Conservation (phyloP, 2,113 vertebrate species). For the Petromus typicus region DNA sequence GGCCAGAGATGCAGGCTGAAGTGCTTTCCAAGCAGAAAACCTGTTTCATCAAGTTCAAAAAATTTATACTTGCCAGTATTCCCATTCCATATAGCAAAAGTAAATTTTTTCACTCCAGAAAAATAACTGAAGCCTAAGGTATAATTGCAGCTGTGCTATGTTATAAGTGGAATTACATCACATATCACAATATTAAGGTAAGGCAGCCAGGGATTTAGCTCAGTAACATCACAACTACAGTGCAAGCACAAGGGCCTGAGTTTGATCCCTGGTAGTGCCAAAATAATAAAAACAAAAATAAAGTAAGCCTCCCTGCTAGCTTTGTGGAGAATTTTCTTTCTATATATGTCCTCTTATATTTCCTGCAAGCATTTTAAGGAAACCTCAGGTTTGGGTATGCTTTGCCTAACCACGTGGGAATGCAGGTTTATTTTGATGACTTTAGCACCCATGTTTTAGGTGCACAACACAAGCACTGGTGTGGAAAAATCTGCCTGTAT, state of each 20-base stretch:
- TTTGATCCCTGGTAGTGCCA: too few relatives aligned
- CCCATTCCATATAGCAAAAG: neutral
- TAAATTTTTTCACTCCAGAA: neutral
- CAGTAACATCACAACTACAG: too few relatives aligned
- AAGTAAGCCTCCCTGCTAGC: neutral
- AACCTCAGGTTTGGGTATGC: neutral
- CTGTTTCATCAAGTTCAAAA: neutral
- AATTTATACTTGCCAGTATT: neutral
- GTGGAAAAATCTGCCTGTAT: neutral
- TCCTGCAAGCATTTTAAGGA: neutral
- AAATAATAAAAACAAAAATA: too few relatives aligned
- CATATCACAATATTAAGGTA: neutral
- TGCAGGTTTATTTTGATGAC: neutral
- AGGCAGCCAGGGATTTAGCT: neutral
- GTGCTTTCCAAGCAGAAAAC: slow-evolving; percentile 23
- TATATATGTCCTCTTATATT: neutral
- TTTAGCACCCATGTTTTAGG: neutral
- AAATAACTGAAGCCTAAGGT: neutral
- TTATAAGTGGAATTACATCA: too few relatives aligned
- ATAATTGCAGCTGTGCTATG: too few relatives aligned
- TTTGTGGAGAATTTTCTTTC: neutral
- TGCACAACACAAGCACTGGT: neutral
- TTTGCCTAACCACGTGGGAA: neutral
- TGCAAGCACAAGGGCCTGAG: too few relatives aligned
- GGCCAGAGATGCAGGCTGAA: neutral